These are phyloP conservation scores for Timandra comae DNA, from an alignment of 2,888 invertebrate species.

Conservation along the genomic window DNA sequence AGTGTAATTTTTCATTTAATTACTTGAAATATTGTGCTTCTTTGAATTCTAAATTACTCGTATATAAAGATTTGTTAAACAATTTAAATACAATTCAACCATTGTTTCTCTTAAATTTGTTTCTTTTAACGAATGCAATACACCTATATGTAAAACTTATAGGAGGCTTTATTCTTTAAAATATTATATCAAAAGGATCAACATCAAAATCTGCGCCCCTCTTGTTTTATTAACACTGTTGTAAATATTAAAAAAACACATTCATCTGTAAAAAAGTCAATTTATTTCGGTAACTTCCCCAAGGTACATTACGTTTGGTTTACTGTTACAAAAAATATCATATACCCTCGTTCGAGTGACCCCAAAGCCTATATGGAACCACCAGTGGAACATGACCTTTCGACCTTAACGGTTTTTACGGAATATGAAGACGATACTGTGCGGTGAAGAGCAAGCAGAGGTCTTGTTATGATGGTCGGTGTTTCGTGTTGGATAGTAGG, in stretches of 20 bases:
- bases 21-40: too few relatives aligned
- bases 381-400: slow-evolving; percentile 29
- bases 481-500: slow-evolving; percentile 26
- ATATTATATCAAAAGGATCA: too few relatives aligned
- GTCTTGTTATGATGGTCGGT: slow-evolving; percentile 28
- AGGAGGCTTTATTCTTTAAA: too few relatives aligned
- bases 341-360: slow-evolving; percentile 42
- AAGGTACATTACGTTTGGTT: slow-evolving; percentile 30
- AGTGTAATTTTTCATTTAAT: too few relatives aligned
- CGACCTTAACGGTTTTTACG: slow-evolving; percentile 12
- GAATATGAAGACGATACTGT: slow-evolving; percentile 12
- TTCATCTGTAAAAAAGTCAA: slow-evolving; percentile 27
- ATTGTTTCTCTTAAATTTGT: too few relatives aligned
- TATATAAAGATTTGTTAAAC: too few relatives aligned
- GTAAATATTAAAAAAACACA: slow-evolving; percentile 5
- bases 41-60: too few relatives aligned
- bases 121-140: too few relatives aligned
- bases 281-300: slow-evolving; percentile 31
- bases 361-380: slow-evolving; percentile 39
- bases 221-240: too few relatives aligned
- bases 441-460: slow-evolving; percentile 21
- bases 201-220: too few relatives aligned
- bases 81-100: too few relatives aligned
- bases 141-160: too few relatives aligned
- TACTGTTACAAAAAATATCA: slow-evolving; percentile 38